phyloP scores from a whole-genome alignment of 2,797 vertebrate species.

The Columba guinea region DNA sequence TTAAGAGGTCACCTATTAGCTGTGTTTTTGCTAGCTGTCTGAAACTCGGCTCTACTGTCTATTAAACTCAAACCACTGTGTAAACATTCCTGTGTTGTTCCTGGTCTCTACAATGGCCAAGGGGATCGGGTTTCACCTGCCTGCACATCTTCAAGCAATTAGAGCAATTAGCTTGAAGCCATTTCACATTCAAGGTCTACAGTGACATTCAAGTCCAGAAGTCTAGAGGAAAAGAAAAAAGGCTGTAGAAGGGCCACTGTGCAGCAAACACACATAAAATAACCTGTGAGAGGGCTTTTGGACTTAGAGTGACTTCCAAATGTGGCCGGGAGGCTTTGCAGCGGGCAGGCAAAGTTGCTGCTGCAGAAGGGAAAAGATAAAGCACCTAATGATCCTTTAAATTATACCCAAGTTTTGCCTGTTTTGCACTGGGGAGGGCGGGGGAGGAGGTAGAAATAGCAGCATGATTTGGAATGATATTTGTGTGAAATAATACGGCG shows the following conservation, averaged over 20 bases:
- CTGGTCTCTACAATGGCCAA: constrained; percentile 81
- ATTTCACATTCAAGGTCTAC: constrained; percentile 90
- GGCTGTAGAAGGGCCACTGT: neutral
- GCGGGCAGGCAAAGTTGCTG: constrained; percentile 44
- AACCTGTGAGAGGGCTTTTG: neutral
- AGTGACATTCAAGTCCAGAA: constrained; percentile 82
- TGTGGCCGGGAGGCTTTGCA: constrained; percentile 35
- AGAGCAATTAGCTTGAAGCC: constrained; percentile 91
- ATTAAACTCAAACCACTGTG: constrained; percentile 87
- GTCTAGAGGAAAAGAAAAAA: constrained; percentile 53
- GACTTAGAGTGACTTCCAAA: constrained; percentile 31
- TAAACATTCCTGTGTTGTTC: constrained; percentile 86
- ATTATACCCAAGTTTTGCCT: constrained; percentile 56
- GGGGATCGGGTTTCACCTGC: constrained; percentile 93
- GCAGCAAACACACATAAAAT: constrained; percentile 70
- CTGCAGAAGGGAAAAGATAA: constrained; percentile 7
- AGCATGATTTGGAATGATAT: neutral
- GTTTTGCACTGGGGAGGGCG: neutral
- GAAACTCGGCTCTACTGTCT: constrained; percentile 84
- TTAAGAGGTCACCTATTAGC: constrained; percentile 89
- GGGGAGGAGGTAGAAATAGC: neutral
- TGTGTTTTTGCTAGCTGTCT: constrained; percentile 85
- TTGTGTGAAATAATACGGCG: neutral
- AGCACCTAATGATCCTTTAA: constrained; percentile 43
- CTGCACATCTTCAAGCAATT: constrained; percentile 95